Base-by-base conservation (phyloP, 2,888 invertebrate species). In the Mimas tiliae region DNA sequence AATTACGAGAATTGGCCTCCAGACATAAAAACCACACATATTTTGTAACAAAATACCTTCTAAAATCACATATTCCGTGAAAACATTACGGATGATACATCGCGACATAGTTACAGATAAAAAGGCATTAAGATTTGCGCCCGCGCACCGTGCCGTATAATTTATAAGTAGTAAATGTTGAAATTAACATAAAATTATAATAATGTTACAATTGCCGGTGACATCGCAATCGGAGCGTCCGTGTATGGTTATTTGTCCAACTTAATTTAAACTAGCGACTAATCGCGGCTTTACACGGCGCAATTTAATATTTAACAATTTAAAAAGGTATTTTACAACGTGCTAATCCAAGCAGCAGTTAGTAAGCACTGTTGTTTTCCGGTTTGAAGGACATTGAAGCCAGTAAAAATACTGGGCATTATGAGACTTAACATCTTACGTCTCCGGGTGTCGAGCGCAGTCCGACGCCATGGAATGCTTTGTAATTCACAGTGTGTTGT, bases 111-210 rank as follows among this genome's bases (percentile, higher is more conserved):
- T 84, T 85, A 83, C 72, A 78, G 79, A 83, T 81, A 79, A 83
- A 83, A 72, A 75, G 77, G 66, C 65, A 63, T 75, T 63, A 81
- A 84, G 82, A 83, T 86, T 84, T 82, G 84, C 86, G 87, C 86
- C 84, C 82, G 86, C 88, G 86, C 87, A 84, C 79, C 50, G 71
- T 69, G 83, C 79, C 38, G 72, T 69, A 72, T 67, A 51, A 65
- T 67, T 47, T 75, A 77, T 83, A 77, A 77, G 78, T 69, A 77
- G 72, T 69, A 78, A 86, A 85, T 82, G 85, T 79, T 80, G 72
- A 70, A 70, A 91, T 91, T 91, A 83, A 80, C 91, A 91, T 91
- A 91, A 90, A 89, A 89, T 80, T 78, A 83, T 84, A 76, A 91
- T 90, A 88, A 90, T 84, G 76, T 76, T 77, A 88, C 91, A 90